phyloP scores from a whole-genome alignment of 2,888 invertebrate genomes.

The Pandemis heparana region DNA sequence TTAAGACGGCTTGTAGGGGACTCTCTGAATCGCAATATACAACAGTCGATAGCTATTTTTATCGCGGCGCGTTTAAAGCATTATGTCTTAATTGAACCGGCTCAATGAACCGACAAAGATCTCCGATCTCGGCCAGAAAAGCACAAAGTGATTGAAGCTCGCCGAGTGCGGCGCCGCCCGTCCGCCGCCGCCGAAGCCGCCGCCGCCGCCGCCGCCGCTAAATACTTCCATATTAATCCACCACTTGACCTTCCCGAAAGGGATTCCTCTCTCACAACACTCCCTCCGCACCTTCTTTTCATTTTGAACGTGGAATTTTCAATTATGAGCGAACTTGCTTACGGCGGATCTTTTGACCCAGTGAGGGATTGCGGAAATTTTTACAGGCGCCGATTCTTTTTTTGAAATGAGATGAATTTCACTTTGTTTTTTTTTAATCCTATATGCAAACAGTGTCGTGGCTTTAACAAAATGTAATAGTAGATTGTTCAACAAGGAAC shows the following conservation, averaged over 20 bases:
- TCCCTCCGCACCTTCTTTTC: constrained; percentile 32
- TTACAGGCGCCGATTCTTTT: constrained; percentile 23
- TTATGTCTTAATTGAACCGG: constrained; percentile 2
- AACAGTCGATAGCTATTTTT: constrained; percentile 1
- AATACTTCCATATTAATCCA: constrained; percentile 31
- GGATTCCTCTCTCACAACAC: constrained; percentile 23
- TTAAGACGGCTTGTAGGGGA: too few relatives aligned
- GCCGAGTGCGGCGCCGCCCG: background rate
- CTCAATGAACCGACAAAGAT: constrained; percentile 14
- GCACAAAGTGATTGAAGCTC: constrained; percentile 22
- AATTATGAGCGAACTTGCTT: constrained; percentile 40
- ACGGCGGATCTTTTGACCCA: constrained; percentile 25
- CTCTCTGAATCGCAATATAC: background rate
- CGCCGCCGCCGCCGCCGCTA: constrained; percentile 1
- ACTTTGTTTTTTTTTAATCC: background rate
- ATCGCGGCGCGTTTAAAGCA: background rate
- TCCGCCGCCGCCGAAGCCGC: background rate
- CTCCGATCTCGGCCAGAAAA: constrained; percentile 7
- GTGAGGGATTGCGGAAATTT: constrained; percentile 28
- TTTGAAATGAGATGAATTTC: constrained; percentile 4
- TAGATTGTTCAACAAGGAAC: too few relatives aligned
- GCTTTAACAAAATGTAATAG: too few relatives aligned
- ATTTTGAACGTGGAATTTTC: constrained; percentile 38
- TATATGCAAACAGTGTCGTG: too few relatives aligned
- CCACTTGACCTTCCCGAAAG: constrained; percentile 39